Conservation (phyloP, 2,797 vertebrate genomes). For the Tenualosa thibaudeaui region DNA sequence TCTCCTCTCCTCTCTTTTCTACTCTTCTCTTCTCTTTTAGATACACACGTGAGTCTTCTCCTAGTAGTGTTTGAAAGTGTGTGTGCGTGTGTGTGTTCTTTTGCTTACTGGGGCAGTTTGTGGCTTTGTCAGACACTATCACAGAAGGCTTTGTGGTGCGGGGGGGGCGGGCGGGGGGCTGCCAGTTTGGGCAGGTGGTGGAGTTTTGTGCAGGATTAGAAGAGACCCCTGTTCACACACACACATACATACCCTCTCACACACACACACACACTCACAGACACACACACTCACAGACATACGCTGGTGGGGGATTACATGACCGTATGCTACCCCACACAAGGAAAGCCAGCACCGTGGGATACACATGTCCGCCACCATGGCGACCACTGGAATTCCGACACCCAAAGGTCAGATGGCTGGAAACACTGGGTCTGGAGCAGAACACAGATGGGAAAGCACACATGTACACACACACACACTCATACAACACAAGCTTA, state of each 20-base stretch:
- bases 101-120: neutral
- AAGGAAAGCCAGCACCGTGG: neutral
- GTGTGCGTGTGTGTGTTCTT: neutral
- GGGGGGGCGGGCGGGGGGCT: neutral
- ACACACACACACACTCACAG: too few species aligned
- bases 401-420: too few species aligned
- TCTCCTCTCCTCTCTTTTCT: too few species aligned
- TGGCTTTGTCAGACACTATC: neutral
- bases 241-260: too few species aligned
- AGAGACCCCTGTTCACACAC: neutral
- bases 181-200: neutral
- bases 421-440: too few species aligned
- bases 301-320: neutral
- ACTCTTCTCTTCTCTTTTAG: too few species aligned
- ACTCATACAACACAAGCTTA: too few species aligned
- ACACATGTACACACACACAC: too few species aligned
- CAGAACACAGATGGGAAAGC: too few species aligned
- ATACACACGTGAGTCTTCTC: neutral
- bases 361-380: neutral
- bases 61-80: constrained; percentile 44
- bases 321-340: neutral
- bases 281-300: too few species aligned
- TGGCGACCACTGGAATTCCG: too few species aligned
- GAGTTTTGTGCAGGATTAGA: neutral
- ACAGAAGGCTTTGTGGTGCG: neutral